phyloP scores from a whole-genome alignment of 1,140 invertebrate species.

The Leptinotarsa lineolata region DNA sequence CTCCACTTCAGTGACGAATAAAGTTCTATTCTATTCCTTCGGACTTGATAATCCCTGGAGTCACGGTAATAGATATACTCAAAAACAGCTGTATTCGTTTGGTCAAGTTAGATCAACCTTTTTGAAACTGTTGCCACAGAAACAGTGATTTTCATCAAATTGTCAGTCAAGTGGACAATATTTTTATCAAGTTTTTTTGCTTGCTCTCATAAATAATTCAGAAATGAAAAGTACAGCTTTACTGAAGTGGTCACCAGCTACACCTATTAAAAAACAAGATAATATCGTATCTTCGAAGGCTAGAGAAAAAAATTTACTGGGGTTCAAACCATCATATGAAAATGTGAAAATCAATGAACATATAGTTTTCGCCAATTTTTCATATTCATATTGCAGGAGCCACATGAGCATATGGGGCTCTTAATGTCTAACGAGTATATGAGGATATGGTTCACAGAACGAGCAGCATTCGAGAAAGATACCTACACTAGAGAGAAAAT shows the following conservation, averaged over 20 bases:
- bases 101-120: too few relatives aligned
- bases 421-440: constrained; percentile 49
- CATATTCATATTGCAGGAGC: constrained; percentile 1
- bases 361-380: neutral
- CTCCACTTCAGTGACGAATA: too few relatives aligned
- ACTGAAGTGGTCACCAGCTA: constrained; percentile 43
- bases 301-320: constrained; percentile 35
- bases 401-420: constrained; percentile 39
- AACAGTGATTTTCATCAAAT: too few relatives aligned
- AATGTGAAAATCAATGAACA: constrained; percentile 31
- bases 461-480: constrained; percentile 46
- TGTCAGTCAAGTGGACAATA: too few relatives aligned
- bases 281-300: constrained; percentile 49
- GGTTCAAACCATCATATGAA: constrained; percentile 45
- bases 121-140: too few relatives aligned
- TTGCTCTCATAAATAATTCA: too few relatives aligned
- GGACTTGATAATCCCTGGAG: too few relatives aligned
- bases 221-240: neutral
- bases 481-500: constrained; percentile 44
- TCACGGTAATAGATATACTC: too few relatives aligned
- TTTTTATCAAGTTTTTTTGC: too few relatives aligned
- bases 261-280: constrained; percentile 36
- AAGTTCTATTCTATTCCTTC: too few relatives aligned
- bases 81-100: too few relatives aligned
- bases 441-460: constrained; percentile 50